Conservation (phyloP, 2,797 vertebrate genomes). For the Scleropages formosus region DNA sequence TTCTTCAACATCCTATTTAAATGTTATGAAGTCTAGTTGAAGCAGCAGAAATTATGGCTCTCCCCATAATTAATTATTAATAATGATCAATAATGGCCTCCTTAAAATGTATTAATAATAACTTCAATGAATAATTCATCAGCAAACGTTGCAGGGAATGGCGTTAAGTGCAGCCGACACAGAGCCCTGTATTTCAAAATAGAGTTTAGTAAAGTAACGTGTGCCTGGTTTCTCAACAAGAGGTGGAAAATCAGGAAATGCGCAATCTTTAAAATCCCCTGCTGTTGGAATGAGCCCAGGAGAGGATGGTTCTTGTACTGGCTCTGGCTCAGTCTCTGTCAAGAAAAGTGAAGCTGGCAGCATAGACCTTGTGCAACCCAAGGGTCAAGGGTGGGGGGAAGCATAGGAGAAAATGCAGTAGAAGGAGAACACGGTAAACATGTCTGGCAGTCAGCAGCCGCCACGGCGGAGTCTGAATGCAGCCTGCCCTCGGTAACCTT, state of each 20-base stretch:
- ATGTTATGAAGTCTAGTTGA: neutral
- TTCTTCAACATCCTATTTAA: conserved; percentile 1
- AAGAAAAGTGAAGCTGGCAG: conserved; percentile 21
- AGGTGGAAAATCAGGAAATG: neutral
- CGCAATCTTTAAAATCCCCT: neutral
- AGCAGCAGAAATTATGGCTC: too few species aligned
- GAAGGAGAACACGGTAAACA: conserved; percentile 29
- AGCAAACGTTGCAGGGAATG: neutral
- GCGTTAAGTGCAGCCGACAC: too few species aligned
- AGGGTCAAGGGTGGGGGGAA: conserved; percentile 26
- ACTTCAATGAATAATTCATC: neutral
- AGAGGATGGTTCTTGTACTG: neutral
- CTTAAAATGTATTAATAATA: neutral
- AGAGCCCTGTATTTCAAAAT: neutral
- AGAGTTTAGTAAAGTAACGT: neutral
- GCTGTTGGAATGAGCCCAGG: neutral
- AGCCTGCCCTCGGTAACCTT: too few species aligned
- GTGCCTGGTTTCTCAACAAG: neutral
- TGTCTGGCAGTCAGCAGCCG: conserved; percentile 40
- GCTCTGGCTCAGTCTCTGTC: conserved; percentile 32
- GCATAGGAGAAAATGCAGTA: conserved; percentile 27
- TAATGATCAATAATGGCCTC: neutral
- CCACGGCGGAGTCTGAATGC: too few species aligned
- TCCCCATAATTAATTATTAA: too few species aligned
- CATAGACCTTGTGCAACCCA: conserved; percentile 34